Conservation (phyloP, 1,140 invertebrate genomes). For the Zaprionus ornatus region DNA sequence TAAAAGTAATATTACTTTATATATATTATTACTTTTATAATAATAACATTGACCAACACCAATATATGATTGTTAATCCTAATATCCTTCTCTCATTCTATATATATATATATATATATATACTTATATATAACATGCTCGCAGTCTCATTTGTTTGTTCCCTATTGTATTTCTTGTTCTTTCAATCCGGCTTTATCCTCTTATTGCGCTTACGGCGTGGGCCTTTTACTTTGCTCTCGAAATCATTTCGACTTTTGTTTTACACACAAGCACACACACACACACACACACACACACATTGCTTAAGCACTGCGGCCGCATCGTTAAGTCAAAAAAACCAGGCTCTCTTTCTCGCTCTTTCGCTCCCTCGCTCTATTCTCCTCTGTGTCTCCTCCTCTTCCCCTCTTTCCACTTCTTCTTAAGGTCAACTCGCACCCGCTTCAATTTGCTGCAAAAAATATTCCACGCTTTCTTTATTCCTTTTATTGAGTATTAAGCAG, state of each 20-base stretch:
- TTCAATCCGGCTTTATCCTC: constrained; percentile 5
- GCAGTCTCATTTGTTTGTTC: constrained; percentile 27
- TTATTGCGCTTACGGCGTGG: constrained; percentile 13
- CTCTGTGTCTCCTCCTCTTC: not conserved
- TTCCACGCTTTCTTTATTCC: too few relatives aligned
- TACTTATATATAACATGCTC: not conserved
- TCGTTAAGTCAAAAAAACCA: not conserved
- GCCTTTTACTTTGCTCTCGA: constrained; percentile 34
- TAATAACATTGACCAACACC: too few relatives aligned
- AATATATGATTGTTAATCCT: too few relatives aligned
- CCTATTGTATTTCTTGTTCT: constrained; percentile 27
- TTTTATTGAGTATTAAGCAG: too few relatives aligned
- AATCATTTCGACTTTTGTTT: constrained; percentile 61
- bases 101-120: constrained; percentile 5
- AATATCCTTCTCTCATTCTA: not conserved
- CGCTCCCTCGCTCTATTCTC: not conserved
- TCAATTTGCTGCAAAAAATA: not conserved
- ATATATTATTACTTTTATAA: too few relatives aligned
- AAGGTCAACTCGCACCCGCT: not conserved
- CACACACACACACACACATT: not conserved
- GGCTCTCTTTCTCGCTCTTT: not conserved
- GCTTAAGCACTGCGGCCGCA: not conserved
- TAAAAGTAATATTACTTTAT: too few relatives aligned
- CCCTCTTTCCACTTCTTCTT: not conserved
- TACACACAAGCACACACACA: constrained; percentile 9